Percentiles rank a stretch among this genome's conserved stretches.
Evolutionary conservation across 2,888 invertebrate species (phyloP).

Genomic region (Cetonia aurata): DNA sequence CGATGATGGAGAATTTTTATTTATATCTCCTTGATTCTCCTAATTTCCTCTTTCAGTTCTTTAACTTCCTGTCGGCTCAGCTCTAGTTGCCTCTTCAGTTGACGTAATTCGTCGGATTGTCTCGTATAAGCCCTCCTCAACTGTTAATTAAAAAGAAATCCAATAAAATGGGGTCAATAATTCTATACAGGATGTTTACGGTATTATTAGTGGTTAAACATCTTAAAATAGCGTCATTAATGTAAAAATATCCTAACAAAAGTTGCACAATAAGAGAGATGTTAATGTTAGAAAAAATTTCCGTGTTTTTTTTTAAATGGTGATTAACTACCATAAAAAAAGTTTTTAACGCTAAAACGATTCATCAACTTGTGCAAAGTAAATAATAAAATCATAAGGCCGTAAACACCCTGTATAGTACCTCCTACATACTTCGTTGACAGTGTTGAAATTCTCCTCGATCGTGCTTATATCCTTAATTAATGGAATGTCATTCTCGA

Average conservation of each 20-base stretch:
- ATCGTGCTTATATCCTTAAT: constrained; percentile 72
- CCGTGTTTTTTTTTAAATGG: too few species aligned
- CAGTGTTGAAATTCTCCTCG: constrained; percentile 72
- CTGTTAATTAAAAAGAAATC: constrained; percentile 65
- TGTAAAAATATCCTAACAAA: too few species aligned
- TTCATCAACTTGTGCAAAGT: too few species aligned
- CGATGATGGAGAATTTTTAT: constrained; percentile 11
- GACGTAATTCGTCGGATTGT: constrained; percentile 83
- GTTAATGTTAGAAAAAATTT: too few species aligned
- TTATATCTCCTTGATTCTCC: constrained; percentile 61
- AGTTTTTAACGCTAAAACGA: too few species aligned
- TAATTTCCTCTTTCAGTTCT: constrained; percentile 83
- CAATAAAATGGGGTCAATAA: background rate
- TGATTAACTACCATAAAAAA: too few species aligned
- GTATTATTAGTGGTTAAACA: too few species aligned
- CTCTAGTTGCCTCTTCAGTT: constrained; percentile 81
- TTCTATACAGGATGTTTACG: too few species aligned
- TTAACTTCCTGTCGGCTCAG: constrained; percentile 84
- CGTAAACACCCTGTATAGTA: too few species aligned
- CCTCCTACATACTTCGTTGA: constrained; percentile 60
- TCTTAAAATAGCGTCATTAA: too few species aligned
- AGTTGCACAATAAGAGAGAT: too few species aligned
- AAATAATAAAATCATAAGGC: too few species aligned
- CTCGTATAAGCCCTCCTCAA: constrained; percentile 81
- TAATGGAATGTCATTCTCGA: constrained; percentile 65